Conservation (phyloP, 2,113 vertebrate genomes). For the Chionomys nivalis region DNA sequence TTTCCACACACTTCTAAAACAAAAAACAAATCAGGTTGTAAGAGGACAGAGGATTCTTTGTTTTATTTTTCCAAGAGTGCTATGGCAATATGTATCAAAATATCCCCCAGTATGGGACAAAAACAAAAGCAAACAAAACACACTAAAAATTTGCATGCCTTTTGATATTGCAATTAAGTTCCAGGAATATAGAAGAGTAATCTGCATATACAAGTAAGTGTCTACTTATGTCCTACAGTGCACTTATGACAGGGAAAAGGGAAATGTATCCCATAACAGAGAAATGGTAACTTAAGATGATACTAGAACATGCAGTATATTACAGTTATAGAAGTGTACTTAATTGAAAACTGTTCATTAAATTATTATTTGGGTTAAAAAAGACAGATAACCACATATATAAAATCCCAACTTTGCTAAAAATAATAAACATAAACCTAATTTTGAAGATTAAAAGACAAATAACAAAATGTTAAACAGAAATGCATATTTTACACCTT, state of each 20-base stretch:
- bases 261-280: neutral
- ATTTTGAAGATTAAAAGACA: slow-evolving; percentile 15
- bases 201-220: neutral
- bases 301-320: neutral
- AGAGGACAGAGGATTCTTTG: neutral
- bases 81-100: neutral
- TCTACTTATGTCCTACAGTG: neutral
- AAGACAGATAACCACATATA: neutral
- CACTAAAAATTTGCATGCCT: neutral
- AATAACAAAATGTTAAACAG: slow-evolving; percentile 44
- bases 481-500: slow-evolving; percentile 15
- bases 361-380: slow-evolving; percentile 42
- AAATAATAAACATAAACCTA: slow-evolving; percentile 43
- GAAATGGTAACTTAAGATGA: neutral
- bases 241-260: slow-evolving; percentile 32
- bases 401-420: slow-evolving; percentile 27
- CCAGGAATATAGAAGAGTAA: slow-evolving; percentile 40
- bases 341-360: slow-evolving; percentile 27
- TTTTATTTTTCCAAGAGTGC: neutral
- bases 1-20: neutral
- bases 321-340: slow-evolving; percentile 29
- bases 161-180: slow-evolving; percentile 35
- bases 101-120: neutral
- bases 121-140: slow-evolving; percentile 43
- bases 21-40: neutral